Evolutionary conservation across 1,140 invertebrate genomes (phyloP).

Genomic region (Penaeus indicus): DNA sequence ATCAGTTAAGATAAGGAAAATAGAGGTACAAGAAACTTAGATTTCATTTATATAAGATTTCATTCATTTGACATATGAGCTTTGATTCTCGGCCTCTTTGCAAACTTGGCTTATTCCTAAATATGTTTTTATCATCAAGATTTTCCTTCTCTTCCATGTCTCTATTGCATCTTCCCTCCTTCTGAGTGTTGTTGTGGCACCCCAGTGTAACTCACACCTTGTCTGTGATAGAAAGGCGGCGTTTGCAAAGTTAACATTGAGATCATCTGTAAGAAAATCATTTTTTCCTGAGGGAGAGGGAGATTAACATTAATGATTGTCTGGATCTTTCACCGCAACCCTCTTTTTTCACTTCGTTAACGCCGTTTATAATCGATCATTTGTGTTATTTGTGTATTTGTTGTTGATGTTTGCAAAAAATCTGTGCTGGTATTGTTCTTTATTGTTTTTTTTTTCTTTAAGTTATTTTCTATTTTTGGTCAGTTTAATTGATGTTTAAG

Average conservation of each 20-base stretch:
- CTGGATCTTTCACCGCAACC: neutral
- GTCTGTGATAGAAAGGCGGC: constrained; percentile 29
- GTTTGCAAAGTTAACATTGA: constrained; percentile 51
- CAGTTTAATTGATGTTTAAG: no score
- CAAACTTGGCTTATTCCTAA: neutral
- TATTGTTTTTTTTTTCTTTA: neutral
- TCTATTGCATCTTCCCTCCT: constrained; percentile 20
- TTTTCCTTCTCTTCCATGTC: constrained; percentile 43
- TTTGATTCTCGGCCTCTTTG: neutral
- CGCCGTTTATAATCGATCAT: constrained; percentile 47
- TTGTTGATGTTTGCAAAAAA: constrained; percentile 48
- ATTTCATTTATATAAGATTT: no score
- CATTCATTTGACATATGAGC: neutral
- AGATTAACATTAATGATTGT: no score
- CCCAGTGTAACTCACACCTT: constrained; percentile 28
- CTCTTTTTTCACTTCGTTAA: constrained; percentile 44
- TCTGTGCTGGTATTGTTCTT: constrained; percentile 43
- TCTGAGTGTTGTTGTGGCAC: constrained; percentile 44
- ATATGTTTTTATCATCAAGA: constrained; percentile 15
- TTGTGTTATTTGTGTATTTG: constrained; percentile 24
- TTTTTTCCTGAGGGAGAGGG: neutral
- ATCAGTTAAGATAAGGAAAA: no score
- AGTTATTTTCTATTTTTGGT: no score
- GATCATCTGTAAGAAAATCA: neutral
- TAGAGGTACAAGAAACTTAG: no score